Conservation (phyloP, 2,113 vertebrate species). For the Sinosuthora webbiana region DNA sequence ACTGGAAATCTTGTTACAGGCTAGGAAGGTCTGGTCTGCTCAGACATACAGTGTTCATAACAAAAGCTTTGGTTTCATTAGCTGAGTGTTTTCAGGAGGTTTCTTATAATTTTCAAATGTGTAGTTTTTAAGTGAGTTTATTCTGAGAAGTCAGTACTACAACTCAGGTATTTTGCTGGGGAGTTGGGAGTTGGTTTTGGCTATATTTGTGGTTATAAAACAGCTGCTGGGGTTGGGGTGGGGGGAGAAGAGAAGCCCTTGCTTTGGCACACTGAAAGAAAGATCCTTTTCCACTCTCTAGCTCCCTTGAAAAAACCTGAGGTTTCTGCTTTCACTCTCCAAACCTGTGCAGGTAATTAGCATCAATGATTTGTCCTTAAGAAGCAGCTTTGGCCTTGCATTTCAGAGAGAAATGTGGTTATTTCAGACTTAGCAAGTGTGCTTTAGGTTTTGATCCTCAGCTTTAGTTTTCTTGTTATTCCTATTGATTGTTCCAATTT, state of each 20-base stretch:
- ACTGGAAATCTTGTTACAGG: neutral
- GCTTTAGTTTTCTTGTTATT: conserved; percentile 72
- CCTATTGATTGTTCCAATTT: conserved; percentile 70
- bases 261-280: neutral
- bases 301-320: conserved; percentile 9
- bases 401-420: conserved; percentile 45
- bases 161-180: neutral
- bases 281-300: neutral
- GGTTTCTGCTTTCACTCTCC: conserved; percentile 23
- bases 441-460: conserved; percentile 66
- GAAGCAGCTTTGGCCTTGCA: conserved; percentile 35
- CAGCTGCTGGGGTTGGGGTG: neutral
- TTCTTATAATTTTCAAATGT: neutral
- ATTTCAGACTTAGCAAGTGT: conserved; percentile 46
- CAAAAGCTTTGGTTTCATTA: neutral
- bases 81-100: neutral
- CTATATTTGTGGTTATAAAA: neutral
- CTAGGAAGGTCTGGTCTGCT: neutral
- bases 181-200: neutral
- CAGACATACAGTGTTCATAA: neutral
- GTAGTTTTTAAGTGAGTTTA: neutral
- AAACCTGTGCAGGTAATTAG: conserved; percentile 59
- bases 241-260: neutral
- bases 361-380: conserved; percentile 54
- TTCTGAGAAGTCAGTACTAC: neutral